phyloP scores from a whole-genome alignment of 2,888 invertebrate genomes.

The Blomia tropicalis region DNA sequence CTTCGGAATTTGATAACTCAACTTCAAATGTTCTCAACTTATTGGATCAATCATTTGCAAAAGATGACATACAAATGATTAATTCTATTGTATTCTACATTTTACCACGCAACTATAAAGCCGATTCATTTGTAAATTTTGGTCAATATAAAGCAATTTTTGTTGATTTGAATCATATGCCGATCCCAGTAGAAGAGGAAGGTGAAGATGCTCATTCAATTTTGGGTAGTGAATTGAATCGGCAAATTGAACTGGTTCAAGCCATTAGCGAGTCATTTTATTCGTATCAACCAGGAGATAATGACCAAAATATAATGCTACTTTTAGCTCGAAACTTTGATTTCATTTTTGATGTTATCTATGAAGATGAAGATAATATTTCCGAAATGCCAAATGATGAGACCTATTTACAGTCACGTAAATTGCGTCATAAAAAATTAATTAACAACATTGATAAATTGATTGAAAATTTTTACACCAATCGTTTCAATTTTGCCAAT shows the following conservation, averaged over 20 bases:
- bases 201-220: conserved; percentile 7
- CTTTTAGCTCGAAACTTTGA: conserved; percentile 20
- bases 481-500: conserved; percentile 14
- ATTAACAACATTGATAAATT: conserved; percentile 14
- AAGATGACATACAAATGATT: conserved; percentile 6
- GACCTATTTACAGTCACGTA: not conserved
- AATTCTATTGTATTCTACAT: conserved; percentile 17
- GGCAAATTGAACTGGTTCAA: conserved; percentile 9
- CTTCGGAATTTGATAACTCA: not conserved
- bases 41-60: not conserved
- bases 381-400: not conserved
- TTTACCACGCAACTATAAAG: not conserved
- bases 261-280: conserved; percentile 1
- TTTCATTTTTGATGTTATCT: conserved; percentile 22
- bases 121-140: not conserved
- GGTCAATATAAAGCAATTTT: conserved; percentile 18
- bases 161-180: not conserved
- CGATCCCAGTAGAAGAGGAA: not conserved
- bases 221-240: conserved; percentile 15
- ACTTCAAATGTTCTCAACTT: not conserved
- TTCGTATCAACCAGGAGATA: not conserved
- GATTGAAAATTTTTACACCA: not conserved
- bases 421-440: not conserved
- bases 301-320: conserved; percentile 13
- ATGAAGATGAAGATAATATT: conserved; percentile 17